Percentiles rank a stretch among this genome's conserved stretches.
Conservation (phyloP, 2,113 vertebrate species). For the Xenopus borealis region DNA sequence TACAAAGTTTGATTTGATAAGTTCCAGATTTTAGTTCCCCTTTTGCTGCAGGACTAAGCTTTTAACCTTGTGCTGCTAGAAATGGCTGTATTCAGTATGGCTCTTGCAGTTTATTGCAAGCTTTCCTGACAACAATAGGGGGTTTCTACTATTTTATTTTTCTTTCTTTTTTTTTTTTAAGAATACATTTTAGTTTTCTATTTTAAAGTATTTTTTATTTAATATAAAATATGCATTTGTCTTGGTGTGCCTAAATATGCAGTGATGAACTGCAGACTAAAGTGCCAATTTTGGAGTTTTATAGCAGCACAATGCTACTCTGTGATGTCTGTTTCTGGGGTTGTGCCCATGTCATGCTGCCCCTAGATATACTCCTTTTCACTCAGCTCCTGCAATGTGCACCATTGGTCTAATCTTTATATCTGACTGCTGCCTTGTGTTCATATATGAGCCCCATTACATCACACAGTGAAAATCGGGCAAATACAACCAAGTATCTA, state of each 20-base stretch:
- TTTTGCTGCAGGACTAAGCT: slow-evolving; percentile 29
- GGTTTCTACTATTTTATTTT: background rate
- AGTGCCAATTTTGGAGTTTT: slow-evolving; percentile 37
- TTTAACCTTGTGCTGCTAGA: slow-evolving; percentile 7
- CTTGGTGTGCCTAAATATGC: slow-evolving; percentile 34
- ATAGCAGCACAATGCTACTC: background rate
- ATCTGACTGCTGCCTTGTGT: no score
- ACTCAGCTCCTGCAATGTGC: no score
- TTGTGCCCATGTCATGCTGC: background rate
- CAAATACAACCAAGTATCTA: no score
- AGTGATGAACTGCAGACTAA: slow-evolving; percentile 31
- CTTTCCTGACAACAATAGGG: background rate
- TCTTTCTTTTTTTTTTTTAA: background rate
- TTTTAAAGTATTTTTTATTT: slow-evolving; percentile 17
- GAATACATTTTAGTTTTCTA: slow-evolving; percentile 30
- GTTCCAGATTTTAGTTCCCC: background rate
- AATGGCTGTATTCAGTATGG: background rate
- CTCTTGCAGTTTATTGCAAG: background rate
- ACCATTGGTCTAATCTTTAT: no score
- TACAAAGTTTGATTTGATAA: background rate
- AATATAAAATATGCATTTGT: slow-evolving; percentile 21
- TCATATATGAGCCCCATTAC: no score
- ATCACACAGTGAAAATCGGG: no score
- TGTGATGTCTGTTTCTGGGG: background rate
- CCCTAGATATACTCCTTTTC: background rate